Base-by-base conservation (phyloP, 2,888 invertebrate species). In the Leptinotarsa peninsularis region DNA sequence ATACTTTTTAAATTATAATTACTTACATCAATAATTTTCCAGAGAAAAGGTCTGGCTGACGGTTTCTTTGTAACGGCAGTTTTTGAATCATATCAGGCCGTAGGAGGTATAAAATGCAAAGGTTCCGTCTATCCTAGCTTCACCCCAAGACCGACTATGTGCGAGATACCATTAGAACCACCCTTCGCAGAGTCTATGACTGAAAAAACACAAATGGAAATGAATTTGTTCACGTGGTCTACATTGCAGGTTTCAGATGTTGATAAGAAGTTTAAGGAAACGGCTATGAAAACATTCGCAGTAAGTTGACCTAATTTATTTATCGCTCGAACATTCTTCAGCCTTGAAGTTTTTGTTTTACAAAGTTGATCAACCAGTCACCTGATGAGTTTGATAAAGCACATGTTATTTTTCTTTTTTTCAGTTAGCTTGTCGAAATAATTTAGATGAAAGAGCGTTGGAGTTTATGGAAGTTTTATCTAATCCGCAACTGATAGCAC, bases 41-140 rank as follows among this genome's bases (percentile, higher is more conserved):
- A 92, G 91, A 88, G 89, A 66, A 92, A 92, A 84, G 93, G 93
- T 68, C 92, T 92, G 78, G 91, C 92, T 5, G 94, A 95, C 85
- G 92, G 93, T 82, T 94, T 93, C 84, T 96, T 95, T 86, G 89
- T 95, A 60, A 91, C 95, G 54, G 92, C 96, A 78, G 89, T 97
- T 0, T 94, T 93, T 79, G 98, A 98, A 88, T 90, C 91, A 0
- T 91, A 92, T 18, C 94, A 95, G 87, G 93, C 92, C 72, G 91
- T 97, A 5, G 92, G 95, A 58, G 95, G 95, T 17, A 94, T 98
- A 43, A 90, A 95, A 71, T 98, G 98, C 84, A 94, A 96, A 85
- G 97, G 97, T n/a, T 91, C 94, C 21, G 91, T 93, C 18, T 98
- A 95, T 89, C 98, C 98, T 0, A 91, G 93, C 49, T 95, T 97